phyloP scores from a whole-genome alignment of 2,888 invertebrate species.

The Morpho deidamia region DNA sequence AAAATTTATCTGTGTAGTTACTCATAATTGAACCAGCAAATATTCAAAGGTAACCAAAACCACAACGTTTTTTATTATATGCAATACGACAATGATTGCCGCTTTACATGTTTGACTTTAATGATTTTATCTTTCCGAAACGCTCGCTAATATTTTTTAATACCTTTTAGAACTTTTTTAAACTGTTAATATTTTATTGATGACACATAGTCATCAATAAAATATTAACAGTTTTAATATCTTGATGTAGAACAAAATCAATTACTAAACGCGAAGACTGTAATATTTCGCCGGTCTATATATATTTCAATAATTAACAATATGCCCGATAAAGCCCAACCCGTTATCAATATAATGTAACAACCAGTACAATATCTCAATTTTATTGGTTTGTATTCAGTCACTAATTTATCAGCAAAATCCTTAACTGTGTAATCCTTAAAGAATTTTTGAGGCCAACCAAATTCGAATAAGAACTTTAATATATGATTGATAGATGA shows the following conservation, averaged over 20 bases:
- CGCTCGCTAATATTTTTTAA: conserved; percentile 4
- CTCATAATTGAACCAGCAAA: conserved; percentile 19
- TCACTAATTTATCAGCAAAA: conserved; percentile 4
- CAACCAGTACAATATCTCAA: conserved; percentile 52
- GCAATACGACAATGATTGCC: conserved; percentile 16
- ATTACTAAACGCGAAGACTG: conserved; percentile 10
- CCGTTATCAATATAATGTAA: conserved; percentile 44
- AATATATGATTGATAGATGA: conserved; percentile 41
- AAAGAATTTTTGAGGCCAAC: conserved; percentile 45
- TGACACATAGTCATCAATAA: background rate
- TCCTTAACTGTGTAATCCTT: conserved; percentile 31
- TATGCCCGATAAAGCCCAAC: conserved; percentile 44
- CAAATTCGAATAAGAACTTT: conserved; percentile 42
- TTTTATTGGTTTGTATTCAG: conserved; percentile 38
- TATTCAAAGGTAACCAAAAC: background rate
- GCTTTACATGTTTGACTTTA: conserved; percentile 17
- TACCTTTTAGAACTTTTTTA: background rate
- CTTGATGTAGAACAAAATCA: conserved; percentile 10
- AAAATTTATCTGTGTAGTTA: conserved; percentile 25
- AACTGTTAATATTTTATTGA: too few relatives aligned
- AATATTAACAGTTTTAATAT: conserved; percentile 5
- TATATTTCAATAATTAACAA: conserved; percentile 45
- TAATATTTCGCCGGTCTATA: conserved; percentile 25
- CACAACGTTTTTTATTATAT: background rate
- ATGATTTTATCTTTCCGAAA: conserved; percentile 7